These are phyloP conservation scores for Xanthia togata DNA, from an alignment of 2,888 invertebrate species.

Conservation along the genomic window DNA sequence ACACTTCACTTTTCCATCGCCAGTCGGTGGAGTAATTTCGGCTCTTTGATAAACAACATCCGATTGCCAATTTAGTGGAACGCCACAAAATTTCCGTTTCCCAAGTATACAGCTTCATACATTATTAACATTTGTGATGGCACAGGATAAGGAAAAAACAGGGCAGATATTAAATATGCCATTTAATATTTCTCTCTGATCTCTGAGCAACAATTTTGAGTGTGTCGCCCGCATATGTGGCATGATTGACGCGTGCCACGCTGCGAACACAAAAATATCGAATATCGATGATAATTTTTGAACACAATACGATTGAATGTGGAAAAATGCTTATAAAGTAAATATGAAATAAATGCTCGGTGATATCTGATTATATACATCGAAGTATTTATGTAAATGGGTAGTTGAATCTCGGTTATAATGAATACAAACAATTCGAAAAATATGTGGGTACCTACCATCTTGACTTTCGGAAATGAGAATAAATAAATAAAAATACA, in stretches of 20 bases:
- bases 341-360: conserved; percentile 21
- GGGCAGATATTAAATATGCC: conserved; percentile 73
- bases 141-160: conserved; percentile 60
- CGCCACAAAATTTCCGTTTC: conserved; percentile 46
- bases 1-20: conserved; percentile 34
- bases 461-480: conserved; percentile 21
- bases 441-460: conserved; percentile 5
- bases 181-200: conserved; percentile 80
- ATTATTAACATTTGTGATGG: conserved; percentile 58
- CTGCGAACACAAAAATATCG: conserved; percentile 76
- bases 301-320: conserved; percentile 56
- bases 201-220: conserved; percentile 81
- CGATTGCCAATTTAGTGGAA: conserved; percentile 51
- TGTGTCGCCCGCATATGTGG: conserved; percentile 82
- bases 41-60: conserved; percentile 55
- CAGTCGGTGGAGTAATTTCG: conserved; percentile 42
- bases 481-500: conserved; percentile 19
- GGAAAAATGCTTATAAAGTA: conserved; percentile 33
- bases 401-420: not conserved
- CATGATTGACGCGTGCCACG: conserved; percentile 82
- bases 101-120: conserved; percentile 33
- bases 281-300: conserved; percentile 71
- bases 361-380: conserved; percentile 28
- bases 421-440: conserved; percentile 22
- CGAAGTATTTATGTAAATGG: conserved; percentile 8